Percentiles rank a stretch among this genome's conserved stretches.
phyloP scores from a whole-genome alignment of 2,888 invertebrate genomes.

The Sphinx pinastri region DNA sequence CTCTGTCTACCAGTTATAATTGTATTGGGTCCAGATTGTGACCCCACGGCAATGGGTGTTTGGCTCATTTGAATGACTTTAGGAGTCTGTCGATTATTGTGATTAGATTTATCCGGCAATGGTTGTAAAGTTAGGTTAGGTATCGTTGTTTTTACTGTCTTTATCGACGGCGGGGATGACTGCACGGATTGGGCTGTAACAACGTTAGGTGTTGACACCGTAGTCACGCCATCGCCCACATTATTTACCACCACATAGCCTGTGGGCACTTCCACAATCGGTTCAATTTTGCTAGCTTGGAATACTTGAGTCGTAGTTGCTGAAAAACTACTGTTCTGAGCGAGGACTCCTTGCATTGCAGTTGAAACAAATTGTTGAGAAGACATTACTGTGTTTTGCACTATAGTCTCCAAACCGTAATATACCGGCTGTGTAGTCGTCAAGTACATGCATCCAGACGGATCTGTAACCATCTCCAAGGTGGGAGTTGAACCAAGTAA shows the following conservation, averaged over 20 bases:
- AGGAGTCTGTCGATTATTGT: conserved; percentile 68
- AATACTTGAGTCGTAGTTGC: conserved; percentile 93
- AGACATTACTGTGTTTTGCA: conserved; percentile 95
- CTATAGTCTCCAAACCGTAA: conserved; percentile 93
- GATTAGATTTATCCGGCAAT: conserved; percentile 71
- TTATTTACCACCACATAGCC: conserved; percentile 89
- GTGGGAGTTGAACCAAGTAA: conserved; percentile 85
- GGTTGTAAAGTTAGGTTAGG: conserved; percentile 80
- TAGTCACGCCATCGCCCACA: conserved; percentile 78
- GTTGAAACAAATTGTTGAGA: conserved; percentile 93
- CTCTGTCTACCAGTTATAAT: conserved; percentile 69
- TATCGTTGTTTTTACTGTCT: conserved; percentile 69
- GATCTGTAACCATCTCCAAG: conserved; percentile 86
- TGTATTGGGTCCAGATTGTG: conserved; percentile 62
- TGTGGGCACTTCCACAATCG: conserved; percentile 89
- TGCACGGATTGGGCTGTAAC: conserved; percentile 74
- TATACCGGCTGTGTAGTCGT: conserved; percentile 90
- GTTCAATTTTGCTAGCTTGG: conserved; percentile 93
- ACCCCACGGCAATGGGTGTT: conserved; percentile 57
- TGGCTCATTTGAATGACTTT: conserved; percentile 78
- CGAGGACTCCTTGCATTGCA: conserved; percentile 90
- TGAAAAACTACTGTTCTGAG: conserved; percentile 92
- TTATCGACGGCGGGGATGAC: conserved; percentile 69
- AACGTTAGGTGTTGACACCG: conserved; percentile 71
- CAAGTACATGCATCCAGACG: conserved; percentile 83